Evolutionary conservation across 2,113 vertebrate species (phyloP).

Genomic region (Podarcis raffonei): DNA sequence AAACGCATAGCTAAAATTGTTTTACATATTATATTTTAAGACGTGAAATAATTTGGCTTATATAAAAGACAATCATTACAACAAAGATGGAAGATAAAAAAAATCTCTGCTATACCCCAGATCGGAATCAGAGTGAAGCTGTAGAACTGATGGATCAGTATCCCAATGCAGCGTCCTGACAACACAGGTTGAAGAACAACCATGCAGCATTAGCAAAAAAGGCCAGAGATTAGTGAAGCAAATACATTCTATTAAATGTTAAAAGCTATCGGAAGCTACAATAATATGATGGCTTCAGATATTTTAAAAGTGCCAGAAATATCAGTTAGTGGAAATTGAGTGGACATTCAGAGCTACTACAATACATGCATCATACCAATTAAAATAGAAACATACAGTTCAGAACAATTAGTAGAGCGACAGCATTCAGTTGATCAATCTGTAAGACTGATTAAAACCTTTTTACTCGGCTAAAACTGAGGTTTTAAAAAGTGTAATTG

Average conservation of each 20-base stretch:
- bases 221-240: slow-evolving; percentile 85
- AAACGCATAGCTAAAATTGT: slow-evolving; percentile 21
- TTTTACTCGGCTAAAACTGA: background rate
- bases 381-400: slow-evolving; percentile 64
- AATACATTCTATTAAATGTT: slow-evolving; percentile 73
- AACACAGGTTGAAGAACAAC: slow-evolving; percentile 88
- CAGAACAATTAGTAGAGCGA: slow-evolving; percentile 54
- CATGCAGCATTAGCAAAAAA: slow-evolving; percentile 94
- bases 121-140: slow-evolving; percentile 99
- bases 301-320: slow-evolving; percentile 56
- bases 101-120: slow-evolving; percentile 97
- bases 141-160: slow-evolving; percentile 99
- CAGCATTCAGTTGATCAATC: slow-evolving; percentile 1
- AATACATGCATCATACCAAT: slow-evolving; percentile 62
- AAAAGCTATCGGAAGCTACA: slow-evolving; percentile 70
- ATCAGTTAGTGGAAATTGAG: slow-evolving; percentile 67
- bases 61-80: slow-evolving; percentile 54
- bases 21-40: slow-evolving; percentile 45
- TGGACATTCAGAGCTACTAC: slow-evolving; percentile 57
- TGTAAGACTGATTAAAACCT: background rate
- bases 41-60: slow-evolving; percentile 28
- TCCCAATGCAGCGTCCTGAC: slow-evolving; percentile 99
- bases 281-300: slow-evolving; percentile 60
- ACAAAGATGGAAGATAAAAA: slow-evolving; percentile 84
- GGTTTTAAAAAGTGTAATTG: background rate